phyloP scores from a whole-genome alignment of 1,140 invertebrate genomes.

The Diabrotica virgifera region DNA sequence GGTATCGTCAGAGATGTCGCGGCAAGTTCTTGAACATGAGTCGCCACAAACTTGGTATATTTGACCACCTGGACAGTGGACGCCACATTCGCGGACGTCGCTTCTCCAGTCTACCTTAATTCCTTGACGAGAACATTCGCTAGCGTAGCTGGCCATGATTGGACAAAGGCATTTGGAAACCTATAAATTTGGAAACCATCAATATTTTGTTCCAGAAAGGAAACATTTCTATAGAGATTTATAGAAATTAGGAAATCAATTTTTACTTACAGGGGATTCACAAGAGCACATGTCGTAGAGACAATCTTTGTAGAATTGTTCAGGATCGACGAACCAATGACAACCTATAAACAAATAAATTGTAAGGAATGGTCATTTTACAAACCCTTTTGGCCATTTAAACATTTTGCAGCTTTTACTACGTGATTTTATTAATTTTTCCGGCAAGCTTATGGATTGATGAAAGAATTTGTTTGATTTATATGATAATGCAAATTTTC shows the following conservation, averaged over 20 bases:
- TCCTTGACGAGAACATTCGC: conserved; percentile 68
- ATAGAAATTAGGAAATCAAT: background rate
- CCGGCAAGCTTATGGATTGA: too few relatives aligned
- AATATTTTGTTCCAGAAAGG: background rate
- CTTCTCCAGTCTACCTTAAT: conserved; percentile 73
- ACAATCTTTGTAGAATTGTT: conserved; percentile 75
- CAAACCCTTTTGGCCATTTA: too few relatives aligned
- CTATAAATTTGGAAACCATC: conserved; percentile 29
- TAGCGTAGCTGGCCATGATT: conserved; percentile 74
- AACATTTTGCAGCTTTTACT: too few relatives aligned
- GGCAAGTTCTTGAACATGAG: conserved; percentile 69
- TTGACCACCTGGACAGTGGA: conserved; percentile 74
- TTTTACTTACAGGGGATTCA: conserved; percentile 49
- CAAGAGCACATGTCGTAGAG: conserved; percentile 86
- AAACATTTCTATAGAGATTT: background rate
- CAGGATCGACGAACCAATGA: conserved; percentile 67
- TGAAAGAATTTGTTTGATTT: background rate
- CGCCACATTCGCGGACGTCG: conserved; percentile 73
- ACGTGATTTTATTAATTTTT: too few relatives aligned
- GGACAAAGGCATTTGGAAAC: conserved; percentile 74
- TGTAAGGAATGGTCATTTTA: too few relatives aligned
- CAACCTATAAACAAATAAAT: conserved; percentile 24
- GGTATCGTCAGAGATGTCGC: conserved; percentile 56
- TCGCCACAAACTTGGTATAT: conserved; percentile 76
- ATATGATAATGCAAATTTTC: too few relatives aligned